Evolutionary conservation across 2,797 vertebrate genomes (phyloP).

Genomic region (Avahi laniger): DNA sequence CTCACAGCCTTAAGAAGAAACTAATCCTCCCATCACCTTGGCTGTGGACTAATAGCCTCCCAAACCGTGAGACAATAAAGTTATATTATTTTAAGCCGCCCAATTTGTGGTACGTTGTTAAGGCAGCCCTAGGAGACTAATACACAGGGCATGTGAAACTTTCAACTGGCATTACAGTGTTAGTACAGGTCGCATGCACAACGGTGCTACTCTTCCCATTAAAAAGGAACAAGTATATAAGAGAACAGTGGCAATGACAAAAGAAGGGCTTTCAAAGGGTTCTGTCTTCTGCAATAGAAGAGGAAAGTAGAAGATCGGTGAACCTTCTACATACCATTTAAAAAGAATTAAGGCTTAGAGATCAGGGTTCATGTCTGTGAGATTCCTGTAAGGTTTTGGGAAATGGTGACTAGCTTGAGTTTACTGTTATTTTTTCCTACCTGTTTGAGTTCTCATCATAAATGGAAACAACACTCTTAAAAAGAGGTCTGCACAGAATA

Average conservation of each 20-base stretch:
- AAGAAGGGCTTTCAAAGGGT: neutral
- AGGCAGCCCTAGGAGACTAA: neutral
- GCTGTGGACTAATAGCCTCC: neutral
- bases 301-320: neutral
- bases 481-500: neutral
- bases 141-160: neutral
- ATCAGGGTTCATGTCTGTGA: neutral
- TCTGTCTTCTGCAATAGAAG: neutral
- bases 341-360: neutral
- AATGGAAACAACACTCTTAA: neutral
- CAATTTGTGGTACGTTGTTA: neutral
- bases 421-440: neutral
- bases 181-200: neutral
- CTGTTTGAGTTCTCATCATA: neutral
- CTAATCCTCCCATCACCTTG: neutral
- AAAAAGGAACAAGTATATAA: neutral
- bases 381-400: neutral
- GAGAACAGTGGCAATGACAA: neutral
- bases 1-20: neutral
- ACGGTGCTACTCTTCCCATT: neutral
- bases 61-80: neutral
- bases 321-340: neutral
- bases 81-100: neutral
- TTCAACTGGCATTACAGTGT: neutral
- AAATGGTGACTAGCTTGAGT: neutral